A percentile compares a stretch with the other conserved stretches of the same genome.
These are phyloP conservation scores for Sanderia malayensis DNA, from an alignment of 30 jellyfish, hydroid and myxozoan species.

Conservation along the genomic window DNA sequence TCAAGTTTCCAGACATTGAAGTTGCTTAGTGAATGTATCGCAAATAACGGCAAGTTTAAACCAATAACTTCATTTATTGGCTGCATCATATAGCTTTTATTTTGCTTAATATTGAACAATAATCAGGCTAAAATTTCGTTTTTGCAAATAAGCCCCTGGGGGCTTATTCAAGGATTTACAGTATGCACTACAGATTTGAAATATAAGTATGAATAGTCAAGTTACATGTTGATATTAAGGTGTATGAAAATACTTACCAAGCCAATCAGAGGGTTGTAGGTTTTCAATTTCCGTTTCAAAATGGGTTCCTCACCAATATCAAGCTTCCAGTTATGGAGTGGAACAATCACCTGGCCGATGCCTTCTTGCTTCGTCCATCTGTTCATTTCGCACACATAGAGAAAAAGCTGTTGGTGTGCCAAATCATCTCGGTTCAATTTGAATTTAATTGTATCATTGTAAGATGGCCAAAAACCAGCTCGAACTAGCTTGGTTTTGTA, in stretches of 20 bases:
- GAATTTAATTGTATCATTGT: conserved; percentile 72
- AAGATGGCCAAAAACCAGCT: conserved; percentile 93
- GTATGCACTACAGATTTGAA: too few relatives aligned
- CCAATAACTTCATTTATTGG: too few relatives aligned
- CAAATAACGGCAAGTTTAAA: too few relatives aligned
- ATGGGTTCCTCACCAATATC: conserved; percentile 62
- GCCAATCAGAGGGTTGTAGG: conserved; percentile 84
- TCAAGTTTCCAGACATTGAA: too few relatives aligned
- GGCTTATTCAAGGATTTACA: too few relatives aligned
- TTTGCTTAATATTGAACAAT: too few relatives aligned
- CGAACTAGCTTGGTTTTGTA: conserved; percentile 77
- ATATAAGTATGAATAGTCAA: too few relatives aligned
- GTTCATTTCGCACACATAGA: conserved; percentile 82
- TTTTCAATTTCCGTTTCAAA: conserved; percentile 51
- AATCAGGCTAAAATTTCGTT: too few relatives aligned
- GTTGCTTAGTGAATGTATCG: too few relatives aligned
- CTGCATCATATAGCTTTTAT: too few relatives aligned
- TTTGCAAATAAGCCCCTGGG: too few relatives aligned
- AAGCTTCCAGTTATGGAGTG: conserved; percentile 38
- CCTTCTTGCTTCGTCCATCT: conserved; percentile 98
- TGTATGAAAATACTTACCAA: conserved; percentile 55
- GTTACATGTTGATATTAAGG: too few relatives aligned
- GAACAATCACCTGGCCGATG: conserved; percentile 66
- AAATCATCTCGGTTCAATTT: conserved; percentile 43
- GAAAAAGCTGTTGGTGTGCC: conserved; percentile 47